phyloP scores from a whole-genome alignment of 2,888 invertebrate genomes.

The Folsomia candida region DNA sequence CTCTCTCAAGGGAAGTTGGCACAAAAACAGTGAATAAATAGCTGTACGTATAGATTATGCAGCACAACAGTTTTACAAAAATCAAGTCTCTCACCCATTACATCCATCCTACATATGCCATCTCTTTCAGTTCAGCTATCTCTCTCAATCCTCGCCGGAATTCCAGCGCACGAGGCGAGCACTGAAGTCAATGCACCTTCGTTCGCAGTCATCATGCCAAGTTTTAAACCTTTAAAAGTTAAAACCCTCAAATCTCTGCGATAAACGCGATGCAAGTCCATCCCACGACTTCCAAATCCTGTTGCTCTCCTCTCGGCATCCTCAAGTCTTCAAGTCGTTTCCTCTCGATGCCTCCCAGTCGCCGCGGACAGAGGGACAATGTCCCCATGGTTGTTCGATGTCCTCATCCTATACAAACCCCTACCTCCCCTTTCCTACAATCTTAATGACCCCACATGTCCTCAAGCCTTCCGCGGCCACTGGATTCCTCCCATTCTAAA shows the following conservation, averaged over 20 bases:
- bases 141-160: constrained; percentile 40
- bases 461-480: too few species aligned
- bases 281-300: not conserved
- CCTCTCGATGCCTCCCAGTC: not conserved
- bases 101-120: not conserved
- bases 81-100: not conserved
- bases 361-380: not conserved
- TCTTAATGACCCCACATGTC: too few species aligned
- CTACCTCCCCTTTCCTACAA: too few species aligned
- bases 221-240: constrained; percentile 6
- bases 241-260: constrained; percentile 4
- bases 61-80: not conserved
- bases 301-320: too few species aligned
- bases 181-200: constrained; percentile 50
- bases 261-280: not conserved
- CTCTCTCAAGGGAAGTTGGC: constrained; percentile 6
- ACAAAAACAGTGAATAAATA: too few species aligned
- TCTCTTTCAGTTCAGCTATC: not conserved
- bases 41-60: not conserved
- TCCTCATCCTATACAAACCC: too few species aligned
- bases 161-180: constrained; percentile 50
- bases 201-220: constrained; percentile 35
- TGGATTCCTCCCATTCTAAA: too few species aligned
- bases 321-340: not conserved
- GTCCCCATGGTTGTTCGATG: too few species aligned